These are phyloP conservation scores for Tetropium fuscum DNA, from an alignment of 2,888 invertebrate species.

Conservation along the genomic window DNA sequence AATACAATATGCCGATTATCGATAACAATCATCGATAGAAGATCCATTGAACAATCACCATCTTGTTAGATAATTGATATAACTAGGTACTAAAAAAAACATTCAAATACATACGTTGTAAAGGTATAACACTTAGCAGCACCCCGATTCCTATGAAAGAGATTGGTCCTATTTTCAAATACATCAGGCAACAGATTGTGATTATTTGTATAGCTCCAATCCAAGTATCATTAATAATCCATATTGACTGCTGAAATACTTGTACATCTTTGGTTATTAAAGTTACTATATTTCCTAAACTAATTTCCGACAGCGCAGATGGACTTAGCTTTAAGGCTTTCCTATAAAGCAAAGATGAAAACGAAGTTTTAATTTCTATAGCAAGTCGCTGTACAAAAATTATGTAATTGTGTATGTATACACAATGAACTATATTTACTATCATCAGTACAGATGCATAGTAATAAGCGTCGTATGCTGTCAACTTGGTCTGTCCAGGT, in stretches of 20 bases:
- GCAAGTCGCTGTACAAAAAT: conserved; percentile 73
- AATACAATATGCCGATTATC: too few relatives aligned
- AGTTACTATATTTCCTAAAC: conserved; percentile 81
- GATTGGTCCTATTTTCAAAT: conserved; percentile 67
- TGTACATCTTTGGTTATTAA: conserved; percentile 93
- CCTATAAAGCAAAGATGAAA: conserved; percentile 85
- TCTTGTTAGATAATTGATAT: too few relatives aligned
- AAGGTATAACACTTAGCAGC: conserved; percentile 64
- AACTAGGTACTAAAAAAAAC: too few relatives aligned
- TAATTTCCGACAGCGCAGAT: conserved; percentile 77
- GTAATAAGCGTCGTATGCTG: conserved; percentile 71
- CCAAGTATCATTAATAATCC: conserved; percentile 93
- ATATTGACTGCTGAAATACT: conserved; percentile 87
- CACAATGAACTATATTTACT: conserved; percentile 77
- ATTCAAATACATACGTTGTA: conserved; percentile 63
- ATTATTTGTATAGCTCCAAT: conserved; percentile 87
- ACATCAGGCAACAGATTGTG: conserved; percentile 84
- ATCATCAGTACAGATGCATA: conserved; percentile 79
- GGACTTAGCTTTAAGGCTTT: conserved; percentile 68
- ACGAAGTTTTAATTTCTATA: conserved; percentile 85
- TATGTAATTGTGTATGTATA: conserved; percentile 82
- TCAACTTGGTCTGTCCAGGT: conserved; percentile 46
- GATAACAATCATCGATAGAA: too few relatives aligned
- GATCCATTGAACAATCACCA: too few relatives aligned
- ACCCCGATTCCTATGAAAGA: conserved; percentile 69